Evolutionary conservation across 2,797 vertebrate species (phyloP).

Genomic region (Xiphophorus birchmanni): DNA sequence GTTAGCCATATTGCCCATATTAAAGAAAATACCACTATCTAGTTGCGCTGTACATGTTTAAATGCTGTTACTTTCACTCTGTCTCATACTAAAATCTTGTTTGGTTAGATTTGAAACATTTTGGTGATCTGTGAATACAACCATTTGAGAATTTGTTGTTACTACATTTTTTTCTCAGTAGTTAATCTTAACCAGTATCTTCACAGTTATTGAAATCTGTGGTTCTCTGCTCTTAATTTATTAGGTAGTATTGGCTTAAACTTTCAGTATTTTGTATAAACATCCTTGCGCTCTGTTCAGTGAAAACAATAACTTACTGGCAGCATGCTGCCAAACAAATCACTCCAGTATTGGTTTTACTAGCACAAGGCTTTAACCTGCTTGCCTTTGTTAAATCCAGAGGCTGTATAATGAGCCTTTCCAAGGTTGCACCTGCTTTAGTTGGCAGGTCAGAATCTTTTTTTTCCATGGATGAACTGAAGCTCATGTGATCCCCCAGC

Average conservation of each 20-base stretch:
- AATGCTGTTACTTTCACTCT: too few relatives aligned
- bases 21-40: not conserved
- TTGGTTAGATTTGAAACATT: not conserved
- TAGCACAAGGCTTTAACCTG: not conserved
- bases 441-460: slow-evolving; percentile 7
- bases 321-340: not conserved
- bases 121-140: not conserved
- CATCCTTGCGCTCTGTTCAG: not conserved
- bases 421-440: not conserved
- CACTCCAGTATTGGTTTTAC: not conserved
- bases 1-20: not conserved
- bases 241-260: not conserved
- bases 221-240: not conserved
- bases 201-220: not conserved
- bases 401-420: not conserved
- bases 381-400: slow-evolving; percentile 9
- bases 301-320: not conserved
- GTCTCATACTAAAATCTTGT: too few relatives aligned
- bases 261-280: not conserved
- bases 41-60: not conserved
- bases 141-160: slow-evolving; percentile 1
- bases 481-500: slow-evolving; percentile 38
- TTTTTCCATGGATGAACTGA: not conserved
- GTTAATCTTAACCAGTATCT: not conserved
- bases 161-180: not conserved